Percentiles rank a stretch among this genome's conserved stretches.
Conservation (phyloP, 2,888 invertebrate species). For the Pollenia griseotomentosa region DNA sequence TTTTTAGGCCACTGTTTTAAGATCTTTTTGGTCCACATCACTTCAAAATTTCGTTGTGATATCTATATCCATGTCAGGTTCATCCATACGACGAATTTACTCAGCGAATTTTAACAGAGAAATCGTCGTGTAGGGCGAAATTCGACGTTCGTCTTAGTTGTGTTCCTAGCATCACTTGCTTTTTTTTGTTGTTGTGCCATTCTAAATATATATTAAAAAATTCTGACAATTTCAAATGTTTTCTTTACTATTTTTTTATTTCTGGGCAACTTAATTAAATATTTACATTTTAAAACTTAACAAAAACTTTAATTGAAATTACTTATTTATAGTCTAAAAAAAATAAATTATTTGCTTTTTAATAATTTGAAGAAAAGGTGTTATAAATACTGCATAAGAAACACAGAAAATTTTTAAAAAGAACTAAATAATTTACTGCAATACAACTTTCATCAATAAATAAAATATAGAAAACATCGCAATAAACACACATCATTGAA, state of each 20-base stretch:
- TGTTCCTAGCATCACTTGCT: too few relatives aligned
- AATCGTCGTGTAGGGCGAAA: too few relatives aligned
- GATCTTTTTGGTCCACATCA: too few relatives aligned
- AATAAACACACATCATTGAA: not conserved
- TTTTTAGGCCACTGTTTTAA: too few relatives aligned
- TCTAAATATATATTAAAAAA: too few relatives aligned
- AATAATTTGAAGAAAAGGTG: slow-evolving; percentile 51
- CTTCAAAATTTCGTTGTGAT: too few relatives aligned
- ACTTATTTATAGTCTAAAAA: slow-evolving; percentile 57
- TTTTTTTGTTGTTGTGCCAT: too few relatives aligned
- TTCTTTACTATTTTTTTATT: slow-evolving; percentile 38
- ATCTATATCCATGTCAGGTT: too few relatives aligned
- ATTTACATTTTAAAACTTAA: slow-evolving; percentile 55
- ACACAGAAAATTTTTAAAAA: slow-evolving; percentile 25
- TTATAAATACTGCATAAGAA: slow-evolving; percentile 76
- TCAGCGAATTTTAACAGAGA: too few relatives aligned
- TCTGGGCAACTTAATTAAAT: slow-evolving; percentile 50
- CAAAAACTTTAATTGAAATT: slow-evolving; percentile 67
- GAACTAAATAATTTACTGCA: slow-evolving; percentile 53
- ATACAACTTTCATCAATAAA: slow-evolving; percentile 3
- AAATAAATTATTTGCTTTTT: slow-evolving; percentile 65
- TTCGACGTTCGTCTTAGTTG: too few relatives aligned
- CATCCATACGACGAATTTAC: too few relatives aligned
- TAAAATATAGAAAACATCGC: slow-evolving; percentile 11
- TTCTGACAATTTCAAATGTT: too few relatives aligned